Base-by-base conservation (phyloP, 2,113 vertebrate genomes). In the Collichthys lucidus region DNA sequence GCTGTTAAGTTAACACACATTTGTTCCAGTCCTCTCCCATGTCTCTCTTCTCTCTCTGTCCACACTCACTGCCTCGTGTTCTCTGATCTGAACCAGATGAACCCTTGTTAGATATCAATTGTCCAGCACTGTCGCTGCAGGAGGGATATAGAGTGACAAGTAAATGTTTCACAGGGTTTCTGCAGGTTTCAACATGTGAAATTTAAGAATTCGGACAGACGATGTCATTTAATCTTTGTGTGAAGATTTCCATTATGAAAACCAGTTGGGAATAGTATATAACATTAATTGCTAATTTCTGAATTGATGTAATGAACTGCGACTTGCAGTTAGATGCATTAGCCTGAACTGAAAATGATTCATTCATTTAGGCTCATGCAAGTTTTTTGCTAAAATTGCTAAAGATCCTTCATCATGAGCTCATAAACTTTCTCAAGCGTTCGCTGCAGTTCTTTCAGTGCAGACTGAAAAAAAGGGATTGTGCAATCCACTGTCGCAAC, bases 11-110 rank as follows among this genome's bases (percentile, higher is more conserved):
- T 8, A 55, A 71, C 50, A 55, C 66, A 68, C 68, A 46, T 82
- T 68, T 66, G n/a, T 67, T 47, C 19, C 56, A 15, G 15, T 67
- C 52, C 7, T 77, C 7, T 77, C 42, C 47, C 17, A 42, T 61
- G 40, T 61, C 50, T 70, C 53, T 64, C 49, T 35, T 31, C 35
- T 35, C 69, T 79, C 59, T 76, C 61, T 66, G 60, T 50, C 52
- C 46, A 57, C 26, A 24, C 26, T 73, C 42, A 50, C 47, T 73
- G 69, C 42, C 52, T 65, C 55, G 22, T 66, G 49, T 62, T 61
- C 26, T 69, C 22, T 56, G 26, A 62, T 35, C 14, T 22, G 26
- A 11, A 65, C 17, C 35, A 40, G 35, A 7, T 8, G 19, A 26
- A 65, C 49, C 10, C 55, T 8, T 10, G 35, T 11, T 4, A 69